Base-by-base conservation (phyloP, 2,888 invertebrate genomes). In the Leucophenga maculata region DNA sequence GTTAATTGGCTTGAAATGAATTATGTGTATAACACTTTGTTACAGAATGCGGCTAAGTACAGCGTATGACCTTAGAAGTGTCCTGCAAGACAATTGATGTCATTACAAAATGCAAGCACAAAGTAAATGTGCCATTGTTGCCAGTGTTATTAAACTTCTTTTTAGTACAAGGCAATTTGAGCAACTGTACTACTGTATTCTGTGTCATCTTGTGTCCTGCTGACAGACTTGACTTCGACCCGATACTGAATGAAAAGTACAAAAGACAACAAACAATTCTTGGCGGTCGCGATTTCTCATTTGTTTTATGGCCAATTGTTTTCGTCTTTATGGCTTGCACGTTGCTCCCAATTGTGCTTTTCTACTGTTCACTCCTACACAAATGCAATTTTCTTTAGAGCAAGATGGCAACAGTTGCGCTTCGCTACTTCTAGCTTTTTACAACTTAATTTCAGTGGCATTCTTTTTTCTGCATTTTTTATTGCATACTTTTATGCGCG, bases 251-350 rank as follows among this genome's bases (percentile, higher is more conserved):
- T n/a, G n/a, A n/a, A 46, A 3, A n/a, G 22, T 13, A 22, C 13
- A 11, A 31, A 16, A 3, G 26, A 57, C 57, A 26, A 57, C 14
- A 31, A 18, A 14, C 22, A 46, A 46, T 20, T 59, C 16, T 16
- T 64, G 62, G 20, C 26, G 74, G 71, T 71, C 76, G 69, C 75
- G 78, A 71, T 65, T 74, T 78, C 80, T 78, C 74, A 80, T 81
- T 81, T 83, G 80, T 75, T 78, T 79, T 75, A 77, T 76, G 83
- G 82, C 75, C 83, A 79, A 81, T 79, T 83, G 83, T 78, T 72
- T 73, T 74, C 68, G 74, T 72, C 75, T 77, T 83, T 83, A 81
- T 80, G 80, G 83, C 81, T 78, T 78, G 74, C 73, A 68, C 14
- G 75, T 76, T 32, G 39, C 39, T 39, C 39, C 39, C 39, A 39